These are phyloP conservation scores for Propithecus perrieri DNA, from an alignment of 2,797 vertebrate genomes.

Conservation along the genomic window DNA sequence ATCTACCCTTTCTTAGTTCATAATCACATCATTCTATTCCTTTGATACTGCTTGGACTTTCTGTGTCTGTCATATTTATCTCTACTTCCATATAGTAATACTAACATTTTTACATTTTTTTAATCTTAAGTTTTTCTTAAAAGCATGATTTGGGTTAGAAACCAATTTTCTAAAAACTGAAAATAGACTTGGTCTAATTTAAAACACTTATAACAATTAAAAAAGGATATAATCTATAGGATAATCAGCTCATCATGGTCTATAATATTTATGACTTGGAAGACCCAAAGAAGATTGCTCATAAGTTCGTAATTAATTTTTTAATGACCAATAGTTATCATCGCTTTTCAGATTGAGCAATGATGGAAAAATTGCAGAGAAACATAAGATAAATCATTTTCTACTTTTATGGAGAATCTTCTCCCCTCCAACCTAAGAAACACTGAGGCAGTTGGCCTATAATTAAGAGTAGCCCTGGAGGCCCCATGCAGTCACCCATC, in stretches of 20 bases:
- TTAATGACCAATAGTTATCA: neutral
- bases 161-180: neutral
- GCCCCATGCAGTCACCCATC: no score
- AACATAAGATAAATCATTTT: neutral
- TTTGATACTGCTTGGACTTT: neutral
- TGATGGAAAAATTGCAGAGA: neutral
- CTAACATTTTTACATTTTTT: neutral
- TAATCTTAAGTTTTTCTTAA: neutral
- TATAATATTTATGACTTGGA: neutral
- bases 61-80: neutral
- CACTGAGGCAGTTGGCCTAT: neutral
- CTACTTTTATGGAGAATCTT: neutral
- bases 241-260: neutral
- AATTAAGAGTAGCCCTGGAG: neutral
- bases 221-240: neutral
- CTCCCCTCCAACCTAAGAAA: neutral
- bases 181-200: slow-evolving; percentile 30
- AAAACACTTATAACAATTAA: neutral
- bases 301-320: neutral
- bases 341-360: neutral
- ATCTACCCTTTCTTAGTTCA: neutral
- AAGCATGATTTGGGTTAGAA: slow-evolving; percentile 19
- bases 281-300: neutral
- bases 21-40: neutral
- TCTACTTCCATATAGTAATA: neutral